Conservation (phyloP, 2,797 vertebrate species). For the Syngnathus acus region DNA sequence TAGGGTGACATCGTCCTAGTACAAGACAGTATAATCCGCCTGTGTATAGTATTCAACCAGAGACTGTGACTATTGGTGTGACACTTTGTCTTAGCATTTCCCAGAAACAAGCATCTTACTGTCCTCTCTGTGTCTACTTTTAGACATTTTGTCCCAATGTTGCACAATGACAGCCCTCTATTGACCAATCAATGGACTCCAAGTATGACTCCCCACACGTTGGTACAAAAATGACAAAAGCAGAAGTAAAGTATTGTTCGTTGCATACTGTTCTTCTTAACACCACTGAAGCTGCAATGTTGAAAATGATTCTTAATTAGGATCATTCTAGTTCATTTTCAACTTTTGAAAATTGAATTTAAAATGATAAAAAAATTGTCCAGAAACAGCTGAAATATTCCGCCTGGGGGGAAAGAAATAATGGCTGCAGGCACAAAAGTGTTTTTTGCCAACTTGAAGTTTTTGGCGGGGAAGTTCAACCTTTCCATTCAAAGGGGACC, state of each 20-base stretch:
- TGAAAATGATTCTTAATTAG: background rate
- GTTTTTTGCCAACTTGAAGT: background rate
- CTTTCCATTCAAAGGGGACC: background rate
- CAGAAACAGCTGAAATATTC: background rate
- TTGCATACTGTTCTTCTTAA: background rate
- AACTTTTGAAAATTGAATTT: background rate
- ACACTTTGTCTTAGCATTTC: background rate
- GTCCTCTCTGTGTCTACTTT: background rate
- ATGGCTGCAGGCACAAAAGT: background rate
- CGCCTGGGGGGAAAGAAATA: background rate
- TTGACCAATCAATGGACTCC: background rate
- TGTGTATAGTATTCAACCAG: background rate
- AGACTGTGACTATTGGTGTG: background rate
- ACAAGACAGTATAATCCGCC: background rate
- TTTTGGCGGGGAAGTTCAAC: background rate
- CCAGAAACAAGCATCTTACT: background rate
- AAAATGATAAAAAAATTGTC: background rate
- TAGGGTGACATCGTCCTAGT: background rate
- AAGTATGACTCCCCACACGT: background rate
- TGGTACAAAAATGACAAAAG: background rate
- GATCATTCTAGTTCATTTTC: background rate
- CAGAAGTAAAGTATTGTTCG: background rate
- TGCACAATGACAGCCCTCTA: background rate
- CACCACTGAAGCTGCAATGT: background rate
- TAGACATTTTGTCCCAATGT: background rate